Percentiles rank a stretch among this genome's conserved stretches.
These are phyloP conservation scores for Rhabdomys pumilio DNA, from an alignment of 2,797 vertebrate genomes.

Conservation along the genomic window DNA sequence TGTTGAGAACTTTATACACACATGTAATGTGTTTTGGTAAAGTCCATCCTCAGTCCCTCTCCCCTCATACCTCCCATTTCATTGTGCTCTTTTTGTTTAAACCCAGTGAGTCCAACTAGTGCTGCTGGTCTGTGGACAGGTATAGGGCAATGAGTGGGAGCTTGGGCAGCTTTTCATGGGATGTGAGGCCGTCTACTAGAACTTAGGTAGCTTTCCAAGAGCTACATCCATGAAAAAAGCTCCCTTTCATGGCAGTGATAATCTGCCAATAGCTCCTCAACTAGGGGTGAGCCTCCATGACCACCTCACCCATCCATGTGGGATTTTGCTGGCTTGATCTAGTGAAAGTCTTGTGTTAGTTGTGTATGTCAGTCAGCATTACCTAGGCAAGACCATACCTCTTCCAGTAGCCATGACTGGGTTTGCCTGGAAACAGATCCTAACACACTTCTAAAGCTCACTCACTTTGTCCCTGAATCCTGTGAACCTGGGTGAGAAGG, in stretches of 20 bases:
- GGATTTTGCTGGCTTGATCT: not conserved
- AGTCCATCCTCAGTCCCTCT: not conserved
- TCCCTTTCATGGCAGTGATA: not conserved
- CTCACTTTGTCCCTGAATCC: not conserved
- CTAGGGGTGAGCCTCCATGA: too few species aligned
- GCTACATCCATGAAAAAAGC: not conserved
- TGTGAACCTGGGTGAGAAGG: not conserved
- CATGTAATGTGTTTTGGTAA: not conserved
- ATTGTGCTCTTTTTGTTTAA: not conserved
- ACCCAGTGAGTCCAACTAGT: not conserved
- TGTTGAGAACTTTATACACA: not conserved
- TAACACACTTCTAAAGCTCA: not conserved
- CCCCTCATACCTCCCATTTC: not conserved
- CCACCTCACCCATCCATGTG: not conserved
- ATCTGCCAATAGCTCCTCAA: not conserved
- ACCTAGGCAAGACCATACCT: not conserved
- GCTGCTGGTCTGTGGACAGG: not conserved
- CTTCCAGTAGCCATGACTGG: not conserved
- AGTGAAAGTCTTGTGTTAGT: not conserved
- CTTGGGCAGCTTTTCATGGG: not conserved
- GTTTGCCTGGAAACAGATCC: not conserved
- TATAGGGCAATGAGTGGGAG: not conserved
- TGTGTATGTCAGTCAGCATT: accelerated
- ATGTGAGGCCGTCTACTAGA: too few species aligned
- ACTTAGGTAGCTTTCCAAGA: not conserved